Evolutionary conservation across 2,797 vertebrate species (phyloP).

Genomic region (Enteromius mattozi): DNA sequence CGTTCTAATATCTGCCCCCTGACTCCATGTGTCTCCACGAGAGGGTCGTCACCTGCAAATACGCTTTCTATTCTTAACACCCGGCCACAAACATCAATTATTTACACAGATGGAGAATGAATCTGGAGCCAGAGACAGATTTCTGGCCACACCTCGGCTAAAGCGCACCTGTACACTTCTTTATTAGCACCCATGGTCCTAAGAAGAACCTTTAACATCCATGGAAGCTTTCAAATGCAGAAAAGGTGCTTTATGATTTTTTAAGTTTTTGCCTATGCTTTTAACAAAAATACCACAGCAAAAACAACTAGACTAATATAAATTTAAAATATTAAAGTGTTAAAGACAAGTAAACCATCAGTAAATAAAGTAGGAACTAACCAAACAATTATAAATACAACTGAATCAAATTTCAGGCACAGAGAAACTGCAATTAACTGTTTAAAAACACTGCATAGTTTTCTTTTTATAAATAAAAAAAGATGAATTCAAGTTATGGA

Average conservation of each 20-base stretch:
- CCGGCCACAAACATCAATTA: slow-evolving; percentile 81
- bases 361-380: not conserved
- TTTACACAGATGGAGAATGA: slow-evolving; percentile 74
- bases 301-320: too few relatives aligned
- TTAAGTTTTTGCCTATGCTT: too few relatives aligned
- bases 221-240: not conserved
- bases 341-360: not conserved
- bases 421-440: too few relatives aligned
- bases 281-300: too few relatives aligned
- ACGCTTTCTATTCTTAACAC: slow-evolving; percentile 81
- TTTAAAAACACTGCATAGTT: too few relatives aligned
- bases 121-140: slow-evolving; percentile 66
- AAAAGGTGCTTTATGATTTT: not conserved
- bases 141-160: slow-evolving; percentile 52
- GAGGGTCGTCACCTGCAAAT: slow-evolving; percentile 80
- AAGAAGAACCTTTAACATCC: not conserved
- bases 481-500: too few relatives aligned
- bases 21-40: slow-evolving; percentile 56
- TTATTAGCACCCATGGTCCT: not conserved
- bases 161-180: not conserved
- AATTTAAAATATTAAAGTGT: too few relatives aligned
- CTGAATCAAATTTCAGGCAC: too few relatives aligned
- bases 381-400: not conserved
- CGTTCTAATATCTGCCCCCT: slow-evolving; percentile 74
- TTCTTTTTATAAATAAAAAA: too few relatives aligned